Base-by-base conservation (phyloP, 2,888 invertebrate species). In the Hemaris fuciformis region DNA sequence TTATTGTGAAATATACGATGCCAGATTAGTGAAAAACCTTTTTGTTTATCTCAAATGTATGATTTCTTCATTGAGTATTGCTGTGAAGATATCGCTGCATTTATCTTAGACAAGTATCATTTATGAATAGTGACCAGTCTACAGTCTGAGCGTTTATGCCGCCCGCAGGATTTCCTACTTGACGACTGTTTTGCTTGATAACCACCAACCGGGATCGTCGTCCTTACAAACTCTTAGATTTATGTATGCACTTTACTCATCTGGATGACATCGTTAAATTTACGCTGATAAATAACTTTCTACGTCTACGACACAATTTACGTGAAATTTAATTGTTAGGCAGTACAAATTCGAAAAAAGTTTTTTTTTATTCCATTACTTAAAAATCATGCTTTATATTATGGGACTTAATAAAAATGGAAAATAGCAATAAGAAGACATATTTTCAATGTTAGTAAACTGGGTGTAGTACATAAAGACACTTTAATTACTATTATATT, bases 151-250 rank as follows among this genome's bases (percentile, higher is more conserved):
- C 43, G 43, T 10, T 43, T 43, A 43, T 46, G 45, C 45, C 22
- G 45, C 22, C n/a, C 22, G 23, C 48, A 48, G 48, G 23, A 48
- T 48, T 48, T 48, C 48, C 48, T 25, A 48, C 48, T 48, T 48
- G 48, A 48, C 25, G 48, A 48, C 48, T n/a, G 48, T 48, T 48
- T 48, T 48, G 25, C 48, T 48, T 48, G 48, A 48, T 48, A 48
- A 25, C 48, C 23, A n/a, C 8, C 46, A 23, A 46, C 25, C 23
- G 48, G 25, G 48, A 48, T 6, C 25, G 25, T 25, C 48, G 48
- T 48, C 23, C 45, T 46, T 20, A n/a, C 10, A 1, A 46, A 46
- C 45, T 46, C 45, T 22, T 22, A 46, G 20, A 45, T 22, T 22
- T 48, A 25, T 27, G 48, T 22, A 25, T 25, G n/a, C 25, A 25